Evolutionary conservation across 2,797 vertebrate genomes (phyloP), one percentile per base, ranked within the genome.

Genomic region (Echiichthys vipera): DNA sequence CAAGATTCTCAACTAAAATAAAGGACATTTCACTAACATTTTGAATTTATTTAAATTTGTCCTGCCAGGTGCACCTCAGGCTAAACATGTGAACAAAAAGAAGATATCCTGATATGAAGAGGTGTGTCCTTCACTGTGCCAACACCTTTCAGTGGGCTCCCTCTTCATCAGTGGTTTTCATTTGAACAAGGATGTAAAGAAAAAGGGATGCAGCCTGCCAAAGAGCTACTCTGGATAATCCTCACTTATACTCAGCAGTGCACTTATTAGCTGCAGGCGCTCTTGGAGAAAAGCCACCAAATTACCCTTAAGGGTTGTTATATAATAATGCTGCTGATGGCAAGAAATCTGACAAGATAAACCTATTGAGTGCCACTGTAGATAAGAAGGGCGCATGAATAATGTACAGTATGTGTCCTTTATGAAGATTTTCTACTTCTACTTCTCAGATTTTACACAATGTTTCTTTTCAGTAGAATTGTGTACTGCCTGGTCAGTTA

Each of bases 191-290:
- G 65, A 78, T 45, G 68, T 59, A 45, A 69, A 81, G 69, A 51
- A 68, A 47, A 67, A 58, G 9, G 17, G 54, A 54, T 55, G 72
- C 71, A 25, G 74, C 45, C 14, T 69, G 77, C 77, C 83, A 62
- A 80, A 80, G 74, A 62, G 71, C 77, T 70, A n/a, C 74, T 80
- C 68, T 30, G 46, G 65, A 67, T 77, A 71, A 86, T 84, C 81
- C 63, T 86, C 62, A 57, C 61, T 83, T 72, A 47, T 54, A 62
- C 55, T 67, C 34, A 37, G 32, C 65, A 62, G 51, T 77, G 42
- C 50, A 57, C 71, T 64, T 69, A 80, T 65, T 63, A 66, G 64
- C 71, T 68, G 57, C 49, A 59, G 65, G 39, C 7, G 2, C 50
- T 71, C 32, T 65, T 69, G 51, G 47, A 67, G 57, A 69, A 67